Conservation (phyloP, 2,888 invertebrate species). For the Cataglyphis cursor region DNA sequence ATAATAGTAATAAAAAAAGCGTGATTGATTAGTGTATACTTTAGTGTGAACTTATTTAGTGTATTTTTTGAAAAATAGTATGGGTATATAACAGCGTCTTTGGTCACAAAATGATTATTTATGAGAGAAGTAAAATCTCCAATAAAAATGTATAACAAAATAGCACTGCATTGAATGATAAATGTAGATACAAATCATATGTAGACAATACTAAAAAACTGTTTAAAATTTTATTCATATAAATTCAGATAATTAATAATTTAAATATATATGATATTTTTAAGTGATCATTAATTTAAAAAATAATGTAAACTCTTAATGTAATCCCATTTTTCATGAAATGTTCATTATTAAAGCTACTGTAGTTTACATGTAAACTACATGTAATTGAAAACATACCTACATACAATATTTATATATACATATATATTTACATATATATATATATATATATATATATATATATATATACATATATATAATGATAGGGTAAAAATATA, state of each 20-base stretch:
- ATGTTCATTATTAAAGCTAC: neutral
- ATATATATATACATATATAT: neutral
- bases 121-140: neutral
- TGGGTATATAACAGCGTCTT: neutral
- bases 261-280: neutral
- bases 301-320: neutral
- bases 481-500: neutral
- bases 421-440: neutral
- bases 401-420: neutral
- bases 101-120: conserved; percentile 7
- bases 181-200: neutral
- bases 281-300: neutral
- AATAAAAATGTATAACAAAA: neutral
- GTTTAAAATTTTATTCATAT: neutral
- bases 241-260: neutral
- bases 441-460: neutral
- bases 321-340: neutral
- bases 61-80: neutral
- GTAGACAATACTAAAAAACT: neutral
- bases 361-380: neutral
- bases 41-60: too few relatives aligned
- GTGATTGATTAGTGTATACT: neutral
- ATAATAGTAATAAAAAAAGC: conserved; percentile 3
- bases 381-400: neutral
- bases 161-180: neutral